These are phyloP conservation scores for Scyliorhinus canicula DNA, from an alignment of 2,797 vertebrate species.

Conservation along the genomic window DNA sequence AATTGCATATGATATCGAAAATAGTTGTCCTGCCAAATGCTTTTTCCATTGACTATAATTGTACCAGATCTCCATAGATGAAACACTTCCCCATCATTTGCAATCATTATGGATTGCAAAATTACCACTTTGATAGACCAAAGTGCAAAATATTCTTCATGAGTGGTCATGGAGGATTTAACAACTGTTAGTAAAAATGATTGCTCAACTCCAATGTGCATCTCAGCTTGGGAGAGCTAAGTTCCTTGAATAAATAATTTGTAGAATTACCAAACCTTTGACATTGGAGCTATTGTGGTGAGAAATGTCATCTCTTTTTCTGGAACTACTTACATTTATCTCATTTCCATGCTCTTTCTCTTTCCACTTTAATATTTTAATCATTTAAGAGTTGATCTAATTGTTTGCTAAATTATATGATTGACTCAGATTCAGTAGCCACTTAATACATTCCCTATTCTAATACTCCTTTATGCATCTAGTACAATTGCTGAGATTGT, in stretches of 20 bases:
- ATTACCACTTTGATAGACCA: not conserved
- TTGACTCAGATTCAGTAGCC: not conserved
- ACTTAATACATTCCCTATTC: not conserved
- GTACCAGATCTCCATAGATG: not conserved
- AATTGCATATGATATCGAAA: not conserved
- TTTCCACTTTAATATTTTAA: not conserved
- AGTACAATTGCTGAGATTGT: not conserved
- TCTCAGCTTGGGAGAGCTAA: not conserved
- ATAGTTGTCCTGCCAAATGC: not conserved
- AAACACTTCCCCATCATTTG: not conserved
- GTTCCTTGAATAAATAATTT: not conserved
- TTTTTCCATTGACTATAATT: not conserved
- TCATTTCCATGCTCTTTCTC: not conserved
- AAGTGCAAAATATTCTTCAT: not conserved
- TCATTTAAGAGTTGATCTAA: not conserved
- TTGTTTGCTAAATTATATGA: not conserved
- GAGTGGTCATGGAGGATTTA: not conserved
- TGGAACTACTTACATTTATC: not conserved
- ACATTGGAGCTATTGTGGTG: not conserved
- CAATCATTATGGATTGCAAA: not conserved
- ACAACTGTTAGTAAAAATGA: not conserved
- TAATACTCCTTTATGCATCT: not conserved
- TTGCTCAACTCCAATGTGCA: not conserved
- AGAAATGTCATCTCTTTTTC: not conserved
- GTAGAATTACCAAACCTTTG: not conserved